These are phyloP conservation scores for Paralichthys olivaceus DNA, from an alignment of 2,113 vertebrate genomes.

Conservation along the genomic window DNA sequence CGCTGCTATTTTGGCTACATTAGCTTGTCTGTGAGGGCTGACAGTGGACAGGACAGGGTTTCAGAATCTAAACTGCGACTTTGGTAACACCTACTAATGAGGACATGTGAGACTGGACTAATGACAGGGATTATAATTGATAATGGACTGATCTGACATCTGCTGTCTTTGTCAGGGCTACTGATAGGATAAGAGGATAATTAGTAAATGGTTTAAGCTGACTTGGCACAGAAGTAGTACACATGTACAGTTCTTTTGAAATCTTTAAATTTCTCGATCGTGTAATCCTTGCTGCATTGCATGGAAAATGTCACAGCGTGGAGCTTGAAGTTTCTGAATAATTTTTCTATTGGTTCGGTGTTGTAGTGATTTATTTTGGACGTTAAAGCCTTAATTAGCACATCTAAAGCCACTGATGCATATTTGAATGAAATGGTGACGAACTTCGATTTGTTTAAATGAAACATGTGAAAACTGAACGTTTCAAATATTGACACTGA, in stretches of 20 bases:
- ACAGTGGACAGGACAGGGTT: slow-evolving; percentile 51
- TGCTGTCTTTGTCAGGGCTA: slow-evolving; percentile 28
- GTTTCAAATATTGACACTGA: no score
- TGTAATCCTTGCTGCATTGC: neutral
- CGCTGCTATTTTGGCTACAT: slow-evolving; percentile 76
- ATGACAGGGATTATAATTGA: slow-evolving; percentile 68
- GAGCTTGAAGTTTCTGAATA: neutral
- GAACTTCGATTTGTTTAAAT: no score
- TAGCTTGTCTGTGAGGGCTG: slow-evolving; percentile 47
- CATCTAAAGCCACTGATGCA: no score
- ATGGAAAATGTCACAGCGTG: neutral
- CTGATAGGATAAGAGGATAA: slow-evolving; percentile 45
- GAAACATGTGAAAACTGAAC: no score
- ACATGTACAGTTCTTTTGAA: slow-evolving; percentile 13
- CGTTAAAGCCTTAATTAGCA: no score
- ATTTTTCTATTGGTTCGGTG: neutral
- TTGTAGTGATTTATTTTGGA: no score
- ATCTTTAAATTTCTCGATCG: neutral
- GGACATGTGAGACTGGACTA: slow-evolving; percentile 66
- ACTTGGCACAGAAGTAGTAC: neutral
- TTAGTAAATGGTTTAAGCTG: slow-evolving; percentile 46
- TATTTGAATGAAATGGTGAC: no score
- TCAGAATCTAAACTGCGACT: slow-evolving; percentile 65
- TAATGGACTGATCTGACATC: slow-evolving; percentile 63
- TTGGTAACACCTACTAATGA: slow-evolving; percentile 76